Percentiles rank a stretch among this genome's conserved stretches.
phyloP scores from a whole-genome alignment of 1,140 invertebrate species.

The Brachionus manjavacas region DNA sequence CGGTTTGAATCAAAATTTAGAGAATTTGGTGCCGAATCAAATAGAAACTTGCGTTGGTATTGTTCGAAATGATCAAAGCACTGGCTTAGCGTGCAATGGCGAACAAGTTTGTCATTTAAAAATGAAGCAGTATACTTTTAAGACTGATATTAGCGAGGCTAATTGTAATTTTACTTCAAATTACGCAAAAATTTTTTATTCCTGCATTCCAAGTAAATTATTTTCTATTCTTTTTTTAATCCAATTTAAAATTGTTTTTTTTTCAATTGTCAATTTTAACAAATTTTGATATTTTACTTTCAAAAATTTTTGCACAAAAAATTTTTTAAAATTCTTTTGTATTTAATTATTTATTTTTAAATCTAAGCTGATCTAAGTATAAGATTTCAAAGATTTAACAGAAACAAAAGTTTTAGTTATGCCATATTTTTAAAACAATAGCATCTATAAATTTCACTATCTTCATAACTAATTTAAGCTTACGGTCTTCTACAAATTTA shows the following conservation, averaged over 20 bases:
- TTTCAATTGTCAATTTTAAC: not conserved
- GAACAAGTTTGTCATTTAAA: slow-evolving; percentile 17
- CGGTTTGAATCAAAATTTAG: not conserved
- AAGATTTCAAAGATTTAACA: no score
- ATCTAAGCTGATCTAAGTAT: no score
- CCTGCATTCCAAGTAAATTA: slow-evolving; percentile 32
- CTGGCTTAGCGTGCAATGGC: not conserved
- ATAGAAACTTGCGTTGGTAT: slow-evolving; percentile 12
- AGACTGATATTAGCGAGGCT: not conserved
- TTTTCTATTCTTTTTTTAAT: not conserved
- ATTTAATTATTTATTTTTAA: not conserved
- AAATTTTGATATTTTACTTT: not conserved
- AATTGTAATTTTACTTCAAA: slow-evolving; percentile 37
- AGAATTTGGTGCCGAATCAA: not conserved
- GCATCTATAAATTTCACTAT: no score
- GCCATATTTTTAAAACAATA: no score
- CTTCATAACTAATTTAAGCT: no score
- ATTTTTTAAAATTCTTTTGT: not conserved
- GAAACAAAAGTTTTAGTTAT: no score
- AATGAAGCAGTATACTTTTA: not conserved
- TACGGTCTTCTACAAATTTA: no score
- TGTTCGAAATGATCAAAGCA: not conserved
- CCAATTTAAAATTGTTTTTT: no score
- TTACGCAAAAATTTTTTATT: slow-evolving; percentile 12
- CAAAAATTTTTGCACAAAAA: not conserved